phyloP scores from a whole-genome alignment of 2,888 invertebrate species.

The Tipula vernalis region DNA sequence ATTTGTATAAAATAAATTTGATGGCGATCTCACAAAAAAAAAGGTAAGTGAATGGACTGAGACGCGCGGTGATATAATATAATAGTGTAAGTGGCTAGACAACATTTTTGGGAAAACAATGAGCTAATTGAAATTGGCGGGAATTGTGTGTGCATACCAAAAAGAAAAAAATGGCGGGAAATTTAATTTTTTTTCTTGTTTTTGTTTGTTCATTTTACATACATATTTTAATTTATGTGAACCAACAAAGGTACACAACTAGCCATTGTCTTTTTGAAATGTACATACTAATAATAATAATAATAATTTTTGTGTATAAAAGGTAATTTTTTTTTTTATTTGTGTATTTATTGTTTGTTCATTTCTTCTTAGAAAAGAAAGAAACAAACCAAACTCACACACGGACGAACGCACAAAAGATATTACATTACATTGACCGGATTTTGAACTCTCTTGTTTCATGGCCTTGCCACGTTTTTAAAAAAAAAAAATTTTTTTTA shows the following conservation, averaged over 20 bases:
- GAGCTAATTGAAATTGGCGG: background rate
- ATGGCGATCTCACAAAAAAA: background rate
- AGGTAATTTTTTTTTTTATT: background rate
- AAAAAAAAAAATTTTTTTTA: background rate
- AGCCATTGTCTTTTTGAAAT: background rate
- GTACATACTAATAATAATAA: background rate
- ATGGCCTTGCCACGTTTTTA: background rate
- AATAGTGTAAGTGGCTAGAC: background rate
- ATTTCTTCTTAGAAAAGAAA: background rate
- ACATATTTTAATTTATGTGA: background rate
- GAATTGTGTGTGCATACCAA: background rate
- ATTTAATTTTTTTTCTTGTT: background rate
- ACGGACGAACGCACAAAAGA: background rate
- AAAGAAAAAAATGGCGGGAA: background rate
- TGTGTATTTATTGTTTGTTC: background rate
- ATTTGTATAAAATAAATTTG: background rate
- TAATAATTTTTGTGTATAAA: background rate
- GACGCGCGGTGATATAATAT: background rate
- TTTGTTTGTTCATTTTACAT: background rate
- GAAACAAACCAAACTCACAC: background rate
- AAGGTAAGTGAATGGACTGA: background rate
- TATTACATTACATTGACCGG: slow-evolving; percentile 4
- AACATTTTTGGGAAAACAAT: background rate
- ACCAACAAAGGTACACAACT: background rate
- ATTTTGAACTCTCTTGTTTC: background rate